These are phyloP conservation scores for Cyprinus carpio DNA, from an alignment of 2,113 vertebrate genomes.

Conservation along the genomic window DNA sequence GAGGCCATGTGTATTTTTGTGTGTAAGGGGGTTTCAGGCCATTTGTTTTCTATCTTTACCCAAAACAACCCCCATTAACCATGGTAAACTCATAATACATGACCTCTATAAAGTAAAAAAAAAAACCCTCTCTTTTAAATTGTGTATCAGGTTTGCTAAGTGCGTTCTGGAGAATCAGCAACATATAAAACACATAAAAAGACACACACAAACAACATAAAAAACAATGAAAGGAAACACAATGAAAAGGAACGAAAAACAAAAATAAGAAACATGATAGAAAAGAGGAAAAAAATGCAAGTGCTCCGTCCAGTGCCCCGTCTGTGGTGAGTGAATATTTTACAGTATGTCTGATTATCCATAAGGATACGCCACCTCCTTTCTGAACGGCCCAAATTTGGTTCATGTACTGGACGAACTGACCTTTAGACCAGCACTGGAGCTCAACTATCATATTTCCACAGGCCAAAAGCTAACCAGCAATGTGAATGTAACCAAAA, in stretches of 20 bases:
- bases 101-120: not conserved
- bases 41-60: not conserved
- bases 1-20: not conserved
- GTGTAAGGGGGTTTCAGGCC: not conserved
- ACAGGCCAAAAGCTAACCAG: constrained; percentile 30
- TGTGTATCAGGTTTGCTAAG: constrained; percentile 17
- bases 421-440: constrained; percentile 51
- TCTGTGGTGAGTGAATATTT: constrained; percentile 61
- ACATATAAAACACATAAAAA: constrained; percentile 70
- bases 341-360: constrained; percentile 35
- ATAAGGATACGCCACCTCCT: constrained; percentile 50
- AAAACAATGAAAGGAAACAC: constrained; percentile 58
- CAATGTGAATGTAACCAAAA: constrained; percentile 50
- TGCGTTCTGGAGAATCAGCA: constrained; percentile 59
- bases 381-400: constrained; percentile 44
- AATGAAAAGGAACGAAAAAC: constrained; percentile 50
- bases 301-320: constrained; percentile 83
- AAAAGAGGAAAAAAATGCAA: constrained; percentile 60
- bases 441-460: constrained; percentile 44
- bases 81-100: not conserved
- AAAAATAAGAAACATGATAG: constrained; percentile 43
- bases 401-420: not conserved
- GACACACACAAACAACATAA: constrained; percentile 66
- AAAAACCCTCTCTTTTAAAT: constrained; percentile 25
- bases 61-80: not conserved